Evolutionary conservation across 2,888 invertebrate genomes (phyloP), one percentile per base, ranked within the genome.

Genomic region (Cinara cedri): DNA sequence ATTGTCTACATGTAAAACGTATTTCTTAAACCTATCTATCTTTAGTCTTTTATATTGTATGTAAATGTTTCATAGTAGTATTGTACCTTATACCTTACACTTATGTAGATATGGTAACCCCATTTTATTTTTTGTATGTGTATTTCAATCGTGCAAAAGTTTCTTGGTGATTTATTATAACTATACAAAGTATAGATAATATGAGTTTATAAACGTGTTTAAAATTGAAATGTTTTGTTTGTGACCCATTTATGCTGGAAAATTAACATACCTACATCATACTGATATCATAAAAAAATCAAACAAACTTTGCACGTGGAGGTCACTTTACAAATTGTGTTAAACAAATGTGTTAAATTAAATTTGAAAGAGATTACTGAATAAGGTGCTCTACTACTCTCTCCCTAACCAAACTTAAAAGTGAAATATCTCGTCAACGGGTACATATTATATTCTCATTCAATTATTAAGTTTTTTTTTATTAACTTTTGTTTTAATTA

Each of bases 181-280:
- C 49, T 51, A n/a, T 46, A 72, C 57, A 44, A 57, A 72, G 24
- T 46, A 57, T 42, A 63, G 60, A 74, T 74, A 74, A 42, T 74
- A 63, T 63, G 62, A 49, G 9, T 24, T 14, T 26, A 54, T 49
- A 54, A 72, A 63, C 74, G 63, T 51, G 74, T 63, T 42, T 51
- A 10, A 63, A n/a, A 74, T 42, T 74, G 21, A 46, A 51, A 62
- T 54, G 21, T 63, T 74, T 74, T 42, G 21, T 63, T 34, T 62
- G 19, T 74, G 63, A 63, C 51, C 74, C 9, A 63, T 74, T 74
- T 74, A 74, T 51, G 62, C 21, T 51, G 63, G 6, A 42, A 63
- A 74, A 74, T 74, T 74, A 51, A 42, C 74, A 74, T 74, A 66
- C 34, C 63, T 42, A 71, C n/a, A n/a, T n/a, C n/a, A n/a, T n/a